Evolutionary conservation across 2,113 vertebrate genomes (phyloP).

Genomic region (Mormoops blainvillei): DNA sequence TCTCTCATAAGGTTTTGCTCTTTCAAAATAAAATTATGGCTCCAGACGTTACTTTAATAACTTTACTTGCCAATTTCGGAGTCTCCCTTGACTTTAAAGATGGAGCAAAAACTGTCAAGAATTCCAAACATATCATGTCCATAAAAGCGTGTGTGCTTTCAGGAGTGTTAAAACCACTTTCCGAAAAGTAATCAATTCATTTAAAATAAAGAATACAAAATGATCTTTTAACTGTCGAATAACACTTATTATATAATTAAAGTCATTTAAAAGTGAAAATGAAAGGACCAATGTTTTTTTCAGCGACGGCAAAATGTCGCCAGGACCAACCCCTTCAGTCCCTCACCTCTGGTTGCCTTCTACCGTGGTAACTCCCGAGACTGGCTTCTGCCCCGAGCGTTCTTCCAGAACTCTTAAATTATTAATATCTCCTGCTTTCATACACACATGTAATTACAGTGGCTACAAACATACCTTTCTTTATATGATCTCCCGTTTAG

Average conservation of each 20-base stretch:
- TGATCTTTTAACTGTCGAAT: not conserved
- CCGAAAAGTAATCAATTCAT: not conserved
- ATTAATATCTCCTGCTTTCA: not conserved
- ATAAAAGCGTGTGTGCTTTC: not conserved
- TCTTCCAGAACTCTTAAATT: not conserved
- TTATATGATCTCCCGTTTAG: not conserved
- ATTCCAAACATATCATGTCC: not conserved
- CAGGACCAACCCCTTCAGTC: not conserved
- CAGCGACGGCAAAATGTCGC: not conserved
- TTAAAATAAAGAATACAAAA: conserved; percentile 19
- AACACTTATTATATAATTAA: not conserved
- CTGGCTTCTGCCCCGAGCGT: not conserved
- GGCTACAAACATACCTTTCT: not conserved
- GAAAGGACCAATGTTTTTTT: not conserved
- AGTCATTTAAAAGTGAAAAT: not conserved
- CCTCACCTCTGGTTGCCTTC: not conserved
- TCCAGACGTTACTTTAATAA: not conserved
- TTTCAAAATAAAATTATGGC: not conserved
- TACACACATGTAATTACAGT: not conserved
- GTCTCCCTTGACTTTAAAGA: not conserved
- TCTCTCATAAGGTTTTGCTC: not conserved
- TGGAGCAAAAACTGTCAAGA: not conserved
- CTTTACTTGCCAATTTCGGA: not conserved
- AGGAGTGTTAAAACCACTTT: not conserved
- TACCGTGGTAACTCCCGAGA: accelerated